phyloP scores from a whole-genome alignment of 2,113 vertebrate species.

The Dolichotis patagonum region DNA sequence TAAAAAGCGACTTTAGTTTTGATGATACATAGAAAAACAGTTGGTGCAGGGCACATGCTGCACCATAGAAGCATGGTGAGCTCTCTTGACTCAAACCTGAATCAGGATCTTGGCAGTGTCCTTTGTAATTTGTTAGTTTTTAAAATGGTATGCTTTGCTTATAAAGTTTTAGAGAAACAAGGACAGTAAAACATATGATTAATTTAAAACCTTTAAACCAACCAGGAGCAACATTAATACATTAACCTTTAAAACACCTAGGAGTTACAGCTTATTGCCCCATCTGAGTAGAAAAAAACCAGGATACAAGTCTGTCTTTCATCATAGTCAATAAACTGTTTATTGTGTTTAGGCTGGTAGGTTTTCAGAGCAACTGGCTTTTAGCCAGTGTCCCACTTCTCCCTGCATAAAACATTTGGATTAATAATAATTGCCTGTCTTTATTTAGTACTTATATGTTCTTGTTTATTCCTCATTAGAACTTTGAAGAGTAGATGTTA shows the following conservation, averaged over 20 bases:
- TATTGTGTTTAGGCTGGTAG: conserved; percentile 27
- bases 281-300: conserved; percentile 49
- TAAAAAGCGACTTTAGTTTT: conserved; percentile 31
- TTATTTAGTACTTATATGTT: conserved; percentile 22
- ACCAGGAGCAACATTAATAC: conserved; percentile 70
- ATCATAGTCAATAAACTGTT: conserved; percentile 60
- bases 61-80: not conserved
- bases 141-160: conserved; percentile 61
- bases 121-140: conserved; percentile 66
- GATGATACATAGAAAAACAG: not conserved
- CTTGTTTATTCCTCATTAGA: conserved; percentile 19
- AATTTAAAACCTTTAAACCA: conserved; percentile 72
- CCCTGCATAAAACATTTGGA: not conserved
- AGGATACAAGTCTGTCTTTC: conserved; percentile 61
- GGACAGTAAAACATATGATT: conserved; percentile 68
- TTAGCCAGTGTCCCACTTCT: not conserved
- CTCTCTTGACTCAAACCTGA: conserved; percentile 18
- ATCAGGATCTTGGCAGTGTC: conserved; percentile 21
- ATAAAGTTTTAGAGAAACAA: conserved; percentile 57
- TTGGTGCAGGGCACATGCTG: not conserved
- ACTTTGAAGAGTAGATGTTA: not conserved
- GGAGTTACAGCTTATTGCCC: conserved; percentile 36
- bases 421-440: conserved; percentile 8
- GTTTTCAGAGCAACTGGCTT: conserved; percentile 58
- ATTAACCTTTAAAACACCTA: conserved; percentile 29